Percentiles rank a stretch among this genome's conserved stretches.
Evolutionary conservation across 2,113 vertebrate genomes (phyloP).

Genomic region (Mobula birostris): DNA sequence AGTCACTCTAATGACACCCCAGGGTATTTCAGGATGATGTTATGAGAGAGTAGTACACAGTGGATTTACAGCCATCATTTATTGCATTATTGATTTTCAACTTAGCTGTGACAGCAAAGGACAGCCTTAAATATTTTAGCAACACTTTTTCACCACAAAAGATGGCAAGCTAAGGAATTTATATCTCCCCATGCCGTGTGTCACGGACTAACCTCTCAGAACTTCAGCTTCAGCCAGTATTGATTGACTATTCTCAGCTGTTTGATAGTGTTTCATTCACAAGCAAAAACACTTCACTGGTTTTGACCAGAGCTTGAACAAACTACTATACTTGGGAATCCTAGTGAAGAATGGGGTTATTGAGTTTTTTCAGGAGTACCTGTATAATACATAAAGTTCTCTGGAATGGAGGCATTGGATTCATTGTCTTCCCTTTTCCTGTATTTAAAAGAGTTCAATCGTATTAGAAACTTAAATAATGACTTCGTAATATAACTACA

Average conservation of each 20-base stretch:
- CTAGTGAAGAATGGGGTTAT: neutral
- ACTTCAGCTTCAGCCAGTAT: neutral
- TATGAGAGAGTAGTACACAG: neutral
- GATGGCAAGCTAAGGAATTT: neutral
- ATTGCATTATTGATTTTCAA: neutral
- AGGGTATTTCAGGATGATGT: neutral
- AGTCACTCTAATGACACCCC: neutral
- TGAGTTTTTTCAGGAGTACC: neutral
- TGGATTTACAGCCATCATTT: neutral
- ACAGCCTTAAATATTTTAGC: neutral
- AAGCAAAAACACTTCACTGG: neutral
- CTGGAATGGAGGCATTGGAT: constrained; percentile 21
- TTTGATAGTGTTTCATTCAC: neutral
- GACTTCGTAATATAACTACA: too few species aligned
- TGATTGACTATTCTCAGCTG: neutral
- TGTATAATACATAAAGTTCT: constrained; percentile 10
- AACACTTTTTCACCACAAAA: neutral
- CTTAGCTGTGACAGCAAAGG: neutral
- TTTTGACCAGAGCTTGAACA: neutral
- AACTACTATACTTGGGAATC: neutral
- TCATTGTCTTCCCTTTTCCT: constrained; percentile 16
- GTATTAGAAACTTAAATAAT: neutral
- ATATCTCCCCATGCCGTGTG: neutral
- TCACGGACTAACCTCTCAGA: neutral
- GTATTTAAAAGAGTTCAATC: neutral